Percentiles rank a stretch among this genome's conserved stretches.
phyloP scores from a whole-genome alignment of 2,888 invertebrate genomes.

The Ommatoiulus sabulosus region DNA sequence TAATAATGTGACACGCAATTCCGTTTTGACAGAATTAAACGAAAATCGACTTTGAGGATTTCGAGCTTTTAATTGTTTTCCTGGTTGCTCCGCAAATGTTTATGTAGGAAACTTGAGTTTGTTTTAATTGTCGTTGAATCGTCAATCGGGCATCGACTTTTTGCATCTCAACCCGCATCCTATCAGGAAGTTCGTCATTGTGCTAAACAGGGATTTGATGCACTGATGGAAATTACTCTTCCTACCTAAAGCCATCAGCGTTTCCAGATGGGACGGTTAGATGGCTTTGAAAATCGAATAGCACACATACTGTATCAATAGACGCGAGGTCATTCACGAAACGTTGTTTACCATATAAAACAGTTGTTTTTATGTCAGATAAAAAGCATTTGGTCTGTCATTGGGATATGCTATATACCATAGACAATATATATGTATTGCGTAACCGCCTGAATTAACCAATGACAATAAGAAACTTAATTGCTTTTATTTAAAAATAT shows the following conservation, averaged over 20 bases:
- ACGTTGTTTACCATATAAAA: not conserved
- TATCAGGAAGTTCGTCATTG: not conserved
- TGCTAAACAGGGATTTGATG: not conserved
- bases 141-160: not conserved
- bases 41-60: not conserved
- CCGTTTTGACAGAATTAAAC: not conserved
- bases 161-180: not conserved
- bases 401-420: no score
- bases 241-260: not conserved
- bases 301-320: not conserved
- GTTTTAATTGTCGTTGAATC: not conserved
- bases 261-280: not conserved
- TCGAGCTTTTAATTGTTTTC: not conserved
- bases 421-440: no score
- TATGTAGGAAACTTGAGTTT: not conserved
- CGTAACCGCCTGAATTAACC: no score
- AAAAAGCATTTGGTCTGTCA: no score
- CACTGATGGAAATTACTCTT: not conserved
- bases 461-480: no score
- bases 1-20: no score
- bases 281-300: not conserved
- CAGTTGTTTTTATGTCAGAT: no score
- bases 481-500: no score
- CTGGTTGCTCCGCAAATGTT: not conserved
- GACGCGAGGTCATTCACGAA: not conserved